Base-by-base conservation (phyloP, 1,140 invertebrate species). In the Euura saliciscinereae region DNA sequence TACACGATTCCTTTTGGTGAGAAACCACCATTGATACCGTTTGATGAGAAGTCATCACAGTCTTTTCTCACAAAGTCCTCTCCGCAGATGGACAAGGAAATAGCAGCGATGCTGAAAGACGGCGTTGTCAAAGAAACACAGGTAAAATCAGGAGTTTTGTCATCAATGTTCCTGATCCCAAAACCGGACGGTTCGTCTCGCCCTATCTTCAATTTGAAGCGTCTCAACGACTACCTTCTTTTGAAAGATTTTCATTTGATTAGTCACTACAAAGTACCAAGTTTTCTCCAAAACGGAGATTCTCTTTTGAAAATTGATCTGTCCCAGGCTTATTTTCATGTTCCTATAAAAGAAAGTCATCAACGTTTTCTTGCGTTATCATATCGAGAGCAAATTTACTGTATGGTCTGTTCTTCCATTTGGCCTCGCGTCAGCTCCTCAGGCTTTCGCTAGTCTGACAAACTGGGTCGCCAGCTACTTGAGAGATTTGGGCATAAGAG, bases 331-430 rank as follows among this genome's bases (percentile, higher is more conserved):
- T 76, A 76, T 51, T 65, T 76, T 42, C 72, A 76, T 43, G 71
- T 76, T 28, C 70, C 66, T 1, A 44, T 76, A 13, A 73, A 68
- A 69, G 6, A 71, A 69, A 46, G 66, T 42, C 80, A 80, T 71
- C 75, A 71, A 6, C 77, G 75, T 68, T 80, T 71, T 68, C 69
- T 77, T 4, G 68, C 64, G 43, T 43, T 80, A 8, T 64, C 51
- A 1, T 71, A 70, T 65, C 45, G 65, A 44, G 68, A 68, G 6
- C n/a, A 11, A 65, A 6, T 83, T 2, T 45, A 51, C 46, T 51
- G 11, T 11, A 51, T 51, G 46, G 82, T 77, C 0, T 84, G 82
- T 69, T 69, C 75, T 83, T 71, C 76, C 78, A 0, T 81, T 82
- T 59, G 79, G 78, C 10, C 70, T 82, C 13, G 69, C 78, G 7